Base-by-base conservation (phyloP, 2,113 vertebrate species). In the Cranoglanis bouderius region DNA sequence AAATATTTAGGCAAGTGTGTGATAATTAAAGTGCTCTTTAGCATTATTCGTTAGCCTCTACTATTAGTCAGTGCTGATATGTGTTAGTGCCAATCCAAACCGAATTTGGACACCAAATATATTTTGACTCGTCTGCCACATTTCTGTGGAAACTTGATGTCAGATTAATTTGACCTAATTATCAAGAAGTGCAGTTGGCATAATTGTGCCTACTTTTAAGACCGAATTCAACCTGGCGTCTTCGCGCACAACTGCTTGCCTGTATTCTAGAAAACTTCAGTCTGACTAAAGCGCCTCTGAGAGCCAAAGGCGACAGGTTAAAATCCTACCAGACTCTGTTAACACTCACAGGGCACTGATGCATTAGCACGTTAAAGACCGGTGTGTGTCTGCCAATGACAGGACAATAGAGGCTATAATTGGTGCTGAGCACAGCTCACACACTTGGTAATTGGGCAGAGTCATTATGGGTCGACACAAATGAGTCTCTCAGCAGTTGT, bases 361-460 rank as follows among this genome's bases (percentile, higher is more conserved):
- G 78, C 65, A 88, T 88, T 82, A 89, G 85, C 61, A 86, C 53
- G 59, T 91, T 90, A 87, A 87, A 74, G 32, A 29, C 55, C 51
- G 43, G 86, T 70, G 89, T 87, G 88, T 89, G 84, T 80, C 77
- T 87, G 82, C 67, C 77, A 87, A 88, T 87, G 78, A 81, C 81
- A 26, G 26, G 29, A 83, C 82, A 86, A 86, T 88, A 72, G 49
- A 26, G 75, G 88, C 63, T 78, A 32, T 89, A 89, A 90, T 85
- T 46, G 88, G 83, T 91, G 81, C 67, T 80, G 84, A 63, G 55
- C 57, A 80, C 78, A 86, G 86, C 88, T 87, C 89, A 91, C 57
- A 90, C 88, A 90, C 59, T 90, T 93, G 92, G 86, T 92, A 94
- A 95, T 93, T 90, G 24, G 14, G 46, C 29, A 40, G 88, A 88